phyloP scores from a whole-genome alignment of 2,797 vertebrate genomes.

The Buphagus erythrorhynchus region DNA sequence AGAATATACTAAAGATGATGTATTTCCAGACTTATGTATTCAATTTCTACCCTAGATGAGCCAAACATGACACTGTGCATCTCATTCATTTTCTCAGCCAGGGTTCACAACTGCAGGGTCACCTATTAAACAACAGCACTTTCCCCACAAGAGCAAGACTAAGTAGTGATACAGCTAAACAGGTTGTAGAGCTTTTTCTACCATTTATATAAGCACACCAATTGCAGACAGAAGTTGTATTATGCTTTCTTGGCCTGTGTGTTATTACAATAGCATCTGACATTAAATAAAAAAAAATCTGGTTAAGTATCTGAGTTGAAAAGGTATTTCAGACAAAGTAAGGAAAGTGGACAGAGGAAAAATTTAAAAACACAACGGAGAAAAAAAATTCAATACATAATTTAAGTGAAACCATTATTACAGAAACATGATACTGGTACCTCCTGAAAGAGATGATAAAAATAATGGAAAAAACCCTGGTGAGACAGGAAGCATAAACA shows the following conservation, averaged over 20 bases:
- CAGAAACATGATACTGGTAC: background rate
- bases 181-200: background rate
- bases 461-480: slow-evolving; percentile 45
- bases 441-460: slow-evolving; percentile 14
- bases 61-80: background rate
- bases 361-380: background rate
- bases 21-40: background rate
- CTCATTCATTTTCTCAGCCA: background rate
- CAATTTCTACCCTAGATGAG: background rate
- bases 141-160: background rate
- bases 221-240: background rate
- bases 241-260: background rate
- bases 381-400: fast-evolving
- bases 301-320: background rate
- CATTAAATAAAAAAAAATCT: background rate
- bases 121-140: background rate
- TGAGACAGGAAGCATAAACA: slow-evolving; percentile 52
- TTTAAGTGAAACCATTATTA: background rate
- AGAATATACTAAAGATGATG: background rate
- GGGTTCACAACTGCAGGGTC: background rate
- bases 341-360: background rate
- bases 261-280: background rate
- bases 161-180: background rate
- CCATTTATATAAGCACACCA: background rate
- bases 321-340: background rate